A percentile compares a stretch with the other conserved stretches of the same genome.
Conservation (phyloP, 2,113 vertebrate species). For the Mesoclemmys tuberculata region DNA sequence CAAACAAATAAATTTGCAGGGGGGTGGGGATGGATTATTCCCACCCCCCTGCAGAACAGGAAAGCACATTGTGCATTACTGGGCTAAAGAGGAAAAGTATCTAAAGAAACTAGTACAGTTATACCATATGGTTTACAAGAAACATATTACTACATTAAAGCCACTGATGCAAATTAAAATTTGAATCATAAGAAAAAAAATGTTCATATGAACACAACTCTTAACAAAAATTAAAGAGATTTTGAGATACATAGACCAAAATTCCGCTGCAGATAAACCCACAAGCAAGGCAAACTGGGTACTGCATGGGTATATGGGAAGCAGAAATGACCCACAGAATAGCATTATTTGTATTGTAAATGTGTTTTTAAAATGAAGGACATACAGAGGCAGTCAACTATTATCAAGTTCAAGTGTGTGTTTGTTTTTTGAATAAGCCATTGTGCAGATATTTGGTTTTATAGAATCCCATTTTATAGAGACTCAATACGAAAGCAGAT, state of each 20-base stretch:
- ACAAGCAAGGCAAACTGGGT: background rate
- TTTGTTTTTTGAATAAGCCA: background rate
- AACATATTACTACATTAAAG: background rate
- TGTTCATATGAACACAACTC: background rate
- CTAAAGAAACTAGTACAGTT: background rate
- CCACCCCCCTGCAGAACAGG: background rate
- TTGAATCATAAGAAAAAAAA: background rate
- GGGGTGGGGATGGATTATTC: too few species aligned
- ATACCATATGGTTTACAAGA: background rate
- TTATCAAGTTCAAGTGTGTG: background rate
- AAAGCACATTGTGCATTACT: background rate
- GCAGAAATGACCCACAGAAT: background rate
- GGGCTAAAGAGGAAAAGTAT: background rate
- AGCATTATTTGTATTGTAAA: background rate
- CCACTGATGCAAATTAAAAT: background rate
- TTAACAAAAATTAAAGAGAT: background rate
- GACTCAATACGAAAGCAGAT: background rate
- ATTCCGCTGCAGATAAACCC: background rate
- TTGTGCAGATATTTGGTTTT: background rate
- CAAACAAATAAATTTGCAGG: too few species aligned
- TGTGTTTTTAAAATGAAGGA: background rate
- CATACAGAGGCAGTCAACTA: background rate
- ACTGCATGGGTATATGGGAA: background rate
- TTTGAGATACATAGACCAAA: background rate
- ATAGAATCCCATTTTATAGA: background rate